A percentile compares a stretch with the other conserved stretches of the same genome.
These are phyloP conservation scores for Latrodectus geometricus DNA, from an alignment of 1,140 invertebrate species.

Conservation along the genomic window DNA sequence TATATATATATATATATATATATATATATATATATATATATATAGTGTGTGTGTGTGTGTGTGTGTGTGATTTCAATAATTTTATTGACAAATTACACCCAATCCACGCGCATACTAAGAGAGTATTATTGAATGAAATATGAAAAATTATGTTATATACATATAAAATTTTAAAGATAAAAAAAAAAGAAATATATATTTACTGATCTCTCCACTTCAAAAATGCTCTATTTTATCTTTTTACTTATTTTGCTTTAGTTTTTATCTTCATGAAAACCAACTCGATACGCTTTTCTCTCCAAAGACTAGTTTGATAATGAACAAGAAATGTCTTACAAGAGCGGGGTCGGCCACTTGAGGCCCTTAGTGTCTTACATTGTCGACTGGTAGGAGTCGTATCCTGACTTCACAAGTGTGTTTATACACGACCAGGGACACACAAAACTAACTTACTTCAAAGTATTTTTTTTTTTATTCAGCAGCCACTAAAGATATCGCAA, in stretches of 20 bases:
- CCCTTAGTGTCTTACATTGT: neutral
- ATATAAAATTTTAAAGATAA: neutral
- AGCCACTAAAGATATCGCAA: neutral
- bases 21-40: no score
- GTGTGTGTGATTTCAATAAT: no score
- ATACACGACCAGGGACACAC: slow-evolving; percentile 19
- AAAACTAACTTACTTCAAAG: slow-evolving; percentile 11
- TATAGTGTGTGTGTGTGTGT: no score
- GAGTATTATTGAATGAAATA: no score
- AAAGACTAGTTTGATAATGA: neutral
- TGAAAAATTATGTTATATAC: neutral
- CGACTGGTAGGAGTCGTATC: neutral
- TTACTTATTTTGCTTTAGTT: neutral
- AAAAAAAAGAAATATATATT: neutral
- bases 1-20: no score
- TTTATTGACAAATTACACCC: no score
- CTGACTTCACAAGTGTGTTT: slow-evolving; percentile 53
- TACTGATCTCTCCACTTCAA: neutral
- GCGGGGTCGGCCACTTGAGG: slow-evolving; percentile 12
- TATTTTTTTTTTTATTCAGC: neutral
- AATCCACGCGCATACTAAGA: no score
- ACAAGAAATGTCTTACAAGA: neutral
- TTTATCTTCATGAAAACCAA: neutral
- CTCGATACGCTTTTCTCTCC: neutral
- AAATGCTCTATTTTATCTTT: neutral